A percentile compares a stretch with the other conserved stretches of the same genome.
Evolutionary conservation across 2,888 invertebrate species (phyloP).

Genomic region (Endotricha flammealis): DNA sequence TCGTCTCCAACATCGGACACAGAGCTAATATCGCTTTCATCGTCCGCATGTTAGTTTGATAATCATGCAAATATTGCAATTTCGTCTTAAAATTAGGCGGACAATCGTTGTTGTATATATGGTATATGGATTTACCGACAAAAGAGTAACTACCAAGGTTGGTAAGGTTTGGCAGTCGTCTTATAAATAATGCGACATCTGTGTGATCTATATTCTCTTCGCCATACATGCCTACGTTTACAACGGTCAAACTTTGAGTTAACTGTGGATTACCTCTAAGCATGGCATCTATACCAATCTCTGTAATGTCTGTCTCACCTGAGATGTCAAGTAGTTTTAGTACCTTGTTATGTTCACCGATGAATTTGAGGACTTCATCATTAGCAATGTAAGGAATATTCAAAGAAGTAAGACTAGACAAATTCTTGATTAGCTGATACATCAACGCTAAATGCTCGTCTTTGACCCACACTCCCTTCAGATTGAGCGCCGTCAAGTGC

Average conservation of each 20-base stretch:
- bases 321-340: conserved; percentile 82
- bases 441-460: conserved; percentile 82
- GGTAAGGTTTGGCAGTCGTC: conserved; percentile 80
- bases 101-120: conserved; percentile 74
- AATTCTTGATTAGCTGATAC: conserved; percentile 78
- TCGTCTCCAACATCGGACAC: conserved; percentile 81
- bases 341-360: conserved; percentile 73
- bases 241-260: conserved; percentile 76
- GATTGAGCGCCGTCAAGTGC: conserved; percentile 80
- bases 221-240: conserved; percentile 84
- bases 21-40: conserved; percentile 78
- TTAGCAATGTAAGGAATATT: conserved; percentile 85
- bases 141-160: conserved; percentile 83
- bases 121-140: conserved; percentile 80
- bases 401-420: conserved; percentile 78
- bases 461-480: conserved; percentile 86
- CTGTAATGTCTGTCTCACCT: conserved; percentile 83
- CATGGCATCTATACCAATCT: conserved; percentile 80
- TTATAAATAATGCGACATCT: conserved; percentile 80
- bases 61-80: conserved; percentile 82
- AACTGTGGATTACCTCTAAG: conserved; percentile 71
- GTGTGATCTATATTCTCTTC: conserved; percentile 83
- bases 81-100: conserved; percentile 78
- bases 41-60: conserved; percentile 77
- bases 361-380: conserved; percentile 81